Evolutionary conservation across 2,888 invertebrate species (phyloP), one percentile per base, ranked within the genome.

Genomic region (Agrochola lota): DNA sequence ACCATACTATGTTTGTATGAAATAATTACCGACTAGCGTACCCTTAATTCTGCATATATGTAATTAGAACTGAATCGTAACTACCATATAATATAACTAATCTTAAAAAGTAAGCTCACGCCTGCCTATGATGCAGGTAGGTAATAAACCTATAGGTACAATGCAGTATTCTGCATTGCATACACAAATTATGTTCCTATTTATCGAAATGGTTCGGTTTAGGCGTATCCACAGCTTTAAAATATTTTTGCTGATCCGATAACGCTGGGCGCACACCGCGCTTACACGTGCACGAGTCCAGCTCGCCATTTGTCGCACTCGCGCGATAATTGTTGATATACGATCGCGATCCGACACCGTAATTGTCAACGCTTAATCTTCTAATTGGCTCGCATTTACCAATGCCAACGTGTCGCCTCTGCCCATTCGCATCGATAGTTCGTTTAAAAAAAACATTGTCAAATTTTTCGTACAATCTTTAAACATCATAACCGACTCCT

Each of bases 321-420:
- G 93, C 94, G 93, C 96, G 96, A 96, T 96, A 96, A 96, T 96
- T 96, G 96, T 96, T 96, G 96, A 96, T 96, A 96, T 95, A 96
- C 96, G 96, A 94, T 95, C 95, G 95, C 96, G 94, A 96, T 94
- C 96, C 95, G 94, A 91, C 94, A 92, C 93, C 89, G 96, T 96
- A 96, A 96, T 96, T 96, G 96, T 96, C 96, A 96, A 95, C 96
- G 96, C 95, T 96, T 96, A 96, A 96, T 96, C 96, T 96, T 96
- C 96, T 96, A 96, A 96, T 96, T 96, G 96, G 93, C 94, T 95
- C 95, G 94, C 96, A 96, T 96, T 96, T 96, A 93, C 95, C 96
- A 96, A 94, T 95, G 96, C 96, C 96, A 96, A 92, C 92, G 92
- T 93, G 92, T 93, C 92, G 94, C 94, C 91, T 91, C 91, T 90